Evolutionary conservation across 2,797 vertebrate genomes (phyloP), one percentile per base, ranked within the genome.

Genomic region (Megalops cyprinoides): DNA sequence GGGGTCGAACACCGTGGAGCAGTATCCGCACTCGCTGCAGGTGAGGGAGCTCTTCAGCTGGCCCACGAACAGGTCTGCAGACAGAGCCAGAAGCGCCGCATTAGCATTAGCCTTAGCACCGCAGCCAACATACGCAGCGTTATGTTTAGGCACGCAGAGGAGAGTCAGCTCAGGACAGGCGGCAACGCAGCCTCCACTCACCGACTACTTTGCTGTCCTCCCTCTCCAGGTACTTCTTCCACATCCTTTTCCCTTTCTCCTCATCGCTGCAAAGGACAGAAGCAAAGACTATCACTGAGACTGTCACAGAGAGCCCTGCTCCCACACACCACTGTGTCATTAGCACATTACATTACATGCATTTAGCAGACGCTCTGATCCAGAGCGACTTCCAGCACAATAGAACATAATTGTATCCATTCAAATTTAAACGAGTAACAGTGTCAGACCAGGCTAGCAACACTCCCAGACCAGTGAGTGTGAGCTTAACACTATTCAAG

Each of bases 141-240:
- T 69, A 58, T 1, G 53, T 1, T 65, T 1, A 8, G 4, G 34
- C 1, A 39, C 4, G 37, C n/a, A 12, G 14, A 10, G 58, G 42
- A 6, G 39, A 31, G 42, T 15, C 46, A 18, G 2, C 44, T 55
- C 44, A 10, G 77, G 31, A 18, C 31, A 73, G 10, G 1, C n/a
- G 14, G 42, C 55, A 34, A 37, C 0, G 9, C 25, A 42, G 28
- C 76, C 23, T n/a, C 18, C 28, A 83, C 97, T 95, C 86, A 99
- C 98, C 97, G 0, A 98, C 94, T 14, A 99, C 95, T 89, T 97
- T 96, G 89, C 98, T 99, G 95, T 99, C 96, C 87, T 99, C 98
- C 78, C 96, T 93, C 83, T 97, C 95, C 85, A 97, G 85, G 87
- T 99, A 99, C 88, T 94, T 95, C 83, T 93, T 96, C 98, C 98